These are phyloP conservation scores for Caenorhabditis remanei DNA, from an alignment of 1,140 invertebrate species.

Conservation along the genomic window DNA sequence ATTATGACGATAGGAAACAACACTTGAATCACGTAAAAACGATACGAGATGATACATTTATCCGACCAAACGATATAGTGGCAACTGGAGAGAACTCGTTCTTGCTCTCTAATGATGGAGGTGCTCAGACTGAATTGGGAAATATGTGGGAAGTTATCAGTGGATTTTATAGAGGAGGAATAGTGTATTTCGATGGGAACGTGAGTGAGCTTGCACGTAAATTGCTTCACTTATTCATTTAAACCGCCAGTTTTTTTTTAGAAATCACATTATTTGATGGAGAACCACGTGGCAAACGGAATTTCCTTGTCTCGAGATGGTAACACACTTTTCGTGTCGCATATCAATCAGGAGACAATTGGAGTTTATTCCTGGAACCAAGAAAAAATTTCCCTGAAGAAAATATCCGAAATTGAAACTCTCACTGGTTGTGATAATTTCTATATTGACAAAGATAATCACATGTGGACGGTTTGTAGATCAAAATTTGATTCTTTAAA, in stretches of 20 bases:
- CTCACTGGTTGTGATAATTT: conserved; percentile 32
- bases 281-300: conserved; percentile 1
- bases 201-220: background rate
- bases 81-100: conserved; percentile 28
- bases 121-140: conserved; percentile 16
- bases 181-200: conserved; percentile 14
- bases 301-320: background rate
- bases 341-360: conserved; percentile 14
- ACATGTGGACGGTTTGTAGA: background rate
- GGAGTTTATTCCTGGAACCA: background rate
- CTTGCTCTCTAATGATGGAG: conserved; percentile 12
- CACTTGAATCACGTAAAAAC: conserved; percentile 29
- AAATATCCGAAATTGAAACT: conserved; percentile 28
- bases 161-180: conserved; percentile 28
- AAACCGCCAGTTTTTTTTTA: background rate
- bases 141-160: background rate
- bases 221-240: background rate
- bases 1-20: background rate
- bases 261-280: background rate
- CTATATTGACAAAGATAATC: background rate
- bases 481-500: background rate
- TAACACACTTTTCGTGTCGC: conserved; percentile 11
- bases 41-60: background rate
- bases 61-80: conserved; percentile 14
- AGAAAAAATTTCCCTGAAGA: background rate